Evolutionary conservation across 2,888 invertebrate species (phyloP).

Genomic region (Trachelus iudaicus): DNA sequence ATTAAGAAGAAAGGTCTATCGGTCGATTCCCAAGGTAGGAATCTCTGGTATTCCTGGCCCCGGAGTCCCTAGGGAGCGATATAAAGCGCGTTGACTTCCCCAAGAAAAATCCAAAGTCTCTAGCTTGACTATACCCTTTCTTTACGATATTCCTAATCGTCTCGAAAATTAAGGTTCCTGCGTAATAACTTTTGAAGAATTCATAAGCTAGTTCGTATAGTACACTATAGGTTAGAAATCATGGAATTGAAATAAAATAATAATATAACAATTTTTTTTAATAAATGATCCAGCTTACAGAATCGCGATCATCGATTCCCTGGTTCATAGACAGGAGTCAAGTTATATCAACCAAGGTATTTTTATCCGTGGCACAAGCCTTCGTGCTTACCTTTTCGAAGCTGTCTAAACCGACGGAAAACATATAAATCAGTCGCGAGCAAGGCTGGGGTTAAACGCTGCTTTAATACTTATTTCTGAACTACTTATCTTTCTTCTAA

Average conservation of each 20-base stretch:
- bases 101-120: background rate
- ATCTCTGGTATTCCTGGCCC: slow-evolving; percentile 16
- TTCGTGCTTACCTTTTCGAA: slow-evolving; percentile 8
- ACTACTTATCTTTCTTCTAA: slow-evolving; percentile 20
- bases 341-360: slow-evolving; percentile 1
- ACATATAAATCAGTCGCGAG: slow-evolving; percentile 17
- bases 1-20: slow-evolving; percentile 15
- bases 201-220: no score
- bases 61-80: slow-evolving; percentile 20
- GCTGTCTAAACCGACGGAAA: slow-evolving; percentile 21
- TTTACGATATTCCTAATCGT: background rate
- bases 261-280: background rate
- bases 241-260: background rate
- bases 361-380: background rate
- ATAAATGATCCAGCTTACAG: background rate
- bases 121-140: background rate
- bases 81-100: slow-evolving; percentile 7
- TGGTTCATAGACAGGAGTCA: background rate
- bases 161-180: no score
- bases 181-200: no score
- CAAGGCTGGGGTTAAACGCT: slow-evolving; percentile 16
- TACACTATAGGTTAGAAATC: background rate
- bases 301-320: background rate
- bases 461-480: slow-evolving; percentile 22
- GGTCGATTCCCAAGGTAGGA: slow-evolving; percentile 3